phyloP scores from a whole-genome alignment of 2,888 invertebrate species.

The Idaea straminata region DNA sequence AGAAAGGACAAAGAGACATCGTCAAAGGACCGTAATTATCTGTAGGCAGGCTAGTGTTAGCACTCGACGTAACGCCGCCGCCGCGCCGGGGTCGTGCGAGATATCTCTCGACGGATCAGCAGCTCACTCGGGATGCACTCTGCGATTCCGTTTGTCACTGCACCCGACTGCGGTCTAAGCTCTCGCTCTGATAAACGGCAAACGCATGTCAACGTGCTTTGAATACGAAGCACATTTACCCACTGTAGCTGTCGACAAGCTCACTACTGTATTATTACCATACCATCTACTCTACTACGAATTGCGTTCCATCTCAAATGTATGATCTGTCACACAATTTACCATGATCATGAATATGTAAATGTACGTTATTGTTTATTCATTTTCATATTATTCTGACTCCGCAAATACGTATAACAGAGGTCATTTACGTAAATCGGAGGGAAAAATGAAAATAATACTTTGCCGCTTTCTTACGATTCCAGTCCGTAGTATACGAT shows the following conservation, averaged over 20 bases:
- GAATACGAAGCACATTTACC: constrained; percentile 61
- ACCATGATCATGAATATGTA: neutral
- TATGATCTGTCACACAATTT: constrained; percentile 1
- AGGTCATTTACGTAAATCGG: neutral
- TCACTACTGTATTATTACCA: constrained; percentile 22
- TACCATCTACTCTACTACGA: constrained; percentile 24
- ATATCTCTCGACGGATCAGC: constrained; percentile 77
- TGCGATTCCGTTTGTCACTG: constrained; percentile 77
- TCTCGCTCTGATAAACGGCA: constrained; percentile 76
- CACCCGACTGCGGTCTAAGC: constrained; percentile 66
- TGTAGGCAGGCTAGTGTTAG: constrained; percentile 70
- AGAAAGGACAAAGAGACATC: constrained; percentile 54
- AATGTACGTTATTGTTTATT: neutral
- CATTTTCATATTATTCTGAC: neutral
- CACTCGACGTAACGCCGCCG: constrained; percentile 45
- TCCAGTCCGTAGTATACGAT: neutral
- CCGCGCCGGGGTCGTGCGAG: constrained; percentile 65
- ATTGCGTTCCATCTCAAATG: constrained; percentile 10
- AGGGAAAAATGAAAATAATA: neutral
- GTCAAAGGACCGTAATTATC: constrained; percentile 76
- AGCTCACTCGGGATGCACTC: constrained; percentile 75
- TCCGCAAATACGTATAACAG: neutral
- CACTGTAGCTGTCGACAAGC: constrained; percentile 45
- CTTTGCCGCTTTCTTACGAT: neutral
- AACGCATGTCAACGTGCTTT: constrained; percentile 75